Evolutionary conservation across 30 jellyfish, hydroid and myxozoan species (phyloP).

Genomic region (Aurelia sp.): DNA sequence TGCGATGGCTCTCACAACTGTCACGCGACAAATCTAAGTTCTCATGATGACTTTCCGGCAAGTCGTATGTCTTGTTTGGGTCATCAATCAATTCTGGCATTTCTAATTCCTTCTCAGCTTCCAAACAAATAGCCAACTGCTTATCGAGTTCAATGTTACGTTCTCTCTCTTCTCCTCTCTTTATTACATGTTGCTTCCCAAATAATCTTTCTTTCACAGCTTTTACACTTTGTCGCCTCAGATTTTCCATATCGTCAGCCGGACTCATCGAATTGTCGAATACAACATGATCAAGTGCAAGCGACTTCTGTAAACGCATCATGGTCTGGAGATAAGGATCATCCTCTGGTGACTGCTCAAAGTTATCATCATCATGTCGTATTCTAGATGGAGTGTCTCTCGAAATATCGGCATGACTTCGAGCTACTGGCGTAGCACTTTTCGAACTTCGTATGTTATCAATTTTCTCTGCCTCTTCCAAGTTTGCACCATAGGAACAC

Average conservation of each 20-base stretch:
- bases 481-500: constrained; percentile 61
- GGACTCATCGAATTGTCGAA: constrained; percentile 18
- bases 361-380: neutral
- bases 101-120: neutral
- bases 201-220: constrained; percentile 21
- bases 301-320: constrained; percentile 37
- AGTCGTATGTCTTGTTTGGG: too few relatives aligned
- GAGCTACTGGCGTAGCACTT: neutral
- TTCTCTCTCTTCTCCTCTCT: neutral
- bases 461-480: constrained; percentile 30
- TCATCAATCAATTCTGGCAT: neutral
- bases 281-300: constrained; percentile 23
- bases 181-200: neutral
- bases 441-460: constrained; percentile 36
- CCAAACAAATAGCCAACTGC: neutral
- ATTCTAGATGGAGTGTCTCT: too few relatives aligned
- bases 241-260: constrained; percentile 20
- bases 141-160: neutral
- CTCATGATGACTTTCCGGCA: neutral
- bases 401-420: constrained; percentile 7
- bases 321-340: constrained; percentile 39
- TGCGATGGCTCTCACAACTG: neutral
- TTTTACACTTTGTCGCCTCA: constrained; percentile 12
- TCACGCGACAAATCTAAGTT: neutral
- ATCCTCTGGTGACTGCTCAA: constrained; percentile 20